Percentiles rank a stretch among this genome's conserved stretches.
These are phyloP conservation scores for Eilema depressum DNA, from an alignment of 2,888 invertebrate genomes.

Conservation along the genomic window DNA sequence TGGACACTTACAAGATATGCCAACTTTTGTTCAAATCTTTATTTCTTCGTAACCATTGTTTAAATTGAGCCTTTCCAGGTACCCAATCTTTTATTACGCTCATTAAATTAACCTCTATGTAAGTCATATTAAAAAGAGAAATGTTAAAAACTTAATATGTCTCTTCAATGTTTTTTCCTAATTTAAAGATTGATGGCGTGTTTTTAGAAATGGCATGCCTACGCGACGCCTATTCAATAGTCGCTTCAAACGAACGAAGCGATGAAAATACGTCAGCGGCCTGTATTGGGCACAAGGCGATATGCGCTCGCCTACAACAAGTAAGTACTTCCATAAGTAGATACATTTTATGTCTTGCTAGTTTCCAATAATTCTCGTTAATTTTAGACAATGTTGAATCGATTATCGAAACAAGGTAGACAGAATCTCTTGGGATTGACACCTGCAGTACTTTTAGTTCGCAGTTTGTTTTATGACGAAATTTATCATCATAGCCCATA, in stretches of 20 bases:
- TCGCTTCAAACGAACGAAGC: neutral
- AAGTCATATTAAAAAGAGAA: too few relatives aligned
- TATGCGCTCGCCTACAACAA: conserved; percentile 11
- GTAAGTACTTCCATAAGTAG: conserved; percentile 35
- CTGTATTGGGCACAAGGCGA: conserved; percentile 45
- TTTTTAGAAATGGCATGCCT: neutral
- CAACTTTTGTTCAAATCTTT: too few relatives aligned
- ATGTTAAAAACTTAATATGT: neutral
- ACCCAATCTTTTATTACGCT: too few relatives aligned
- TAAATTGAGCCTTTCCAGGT: too few relatives aligned
- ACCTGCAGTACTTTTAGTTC: neutral
- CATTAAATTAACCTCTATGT: neutral
- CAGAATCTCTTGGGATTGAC: neutral
- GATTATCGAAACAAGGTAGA: conserved; percentile 6
- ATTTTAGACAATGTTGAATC: conserved; percentile 22
- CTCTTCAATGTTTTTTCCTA: neutral
- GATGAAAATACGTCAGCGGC: conserved; percentile 33
- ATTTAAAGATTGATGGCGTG: neutral
- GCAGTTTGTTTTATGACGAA: neutral
- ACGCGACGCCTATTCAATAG: conserved; percentile 3
- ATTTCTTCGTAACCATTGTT: too few relatives aligned
- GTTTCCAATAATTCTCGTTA: conserved; percentile 26
- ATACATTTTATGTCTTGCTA: conserved; percentile 30
- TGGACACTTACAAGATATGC: too few relatives aligned
- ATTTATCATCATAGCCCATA: neutral